Percentiles rank a stretch among this genome's conserved stretches.
Conservation (phyloP, 2,797 vertebrate genomes). For the Melanogrammus aeglefinus region DNA sequence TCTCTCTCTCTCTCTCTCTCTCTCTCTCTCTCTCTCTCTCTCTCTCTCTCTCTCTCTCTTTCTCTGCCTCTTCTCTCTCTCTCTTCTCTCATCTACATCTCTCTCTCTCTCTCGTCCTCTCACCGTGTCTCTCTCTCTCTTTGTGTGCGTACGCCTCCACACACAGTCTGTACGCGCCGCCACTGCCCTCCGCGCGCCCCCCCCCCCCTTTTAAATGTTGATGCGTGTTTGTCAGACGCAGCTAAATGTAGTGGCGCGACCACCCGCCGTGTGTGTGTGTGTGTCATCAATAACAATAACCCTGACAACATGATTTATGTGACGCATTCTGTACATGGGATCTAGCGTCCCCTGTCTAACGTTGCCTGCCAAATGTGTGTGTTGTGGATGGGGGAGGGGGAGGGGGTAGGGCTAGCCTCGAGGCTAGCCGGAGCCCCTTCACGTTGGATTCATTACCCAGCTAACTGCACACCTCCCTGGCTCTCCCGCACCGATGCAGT, state of each 20-base stretch:
- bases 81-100: too few species aligned
- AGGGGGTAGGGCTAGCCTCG: background rate
- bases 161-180: too few species aligned
- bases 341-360: slow-evolving; percentile 40
- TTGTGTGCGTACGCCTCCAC: too few species aligned
- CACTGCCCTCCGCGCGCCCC: background rate
- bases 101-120: too few species aligned
- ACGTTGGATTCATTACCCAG: slow-evolving; percentile 42
- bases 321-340: slow-evolving; percentile 54
- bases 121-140: too few species aligned
- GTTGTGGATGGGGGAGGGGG: background rate
- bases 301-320: slow-evolving; percentile 66
- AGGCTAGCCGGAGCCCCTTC: background rate
- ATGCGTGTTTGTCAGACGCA: slow-evolving; percentile 45
- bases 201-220: background rate
- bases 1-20: too few species aligned
- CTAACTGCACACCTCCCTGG: slow-evolving; percentile 27
- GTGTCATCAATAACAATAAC: slow-evolving; percentile 59
- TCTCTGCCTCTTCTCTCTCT: too few species aligned
- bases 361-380: slow-evolving; percentile 59
- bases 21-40: too few species aligned
- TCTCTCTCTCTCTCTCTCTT: too few species aligned
- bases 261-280: slow-evolving; percentile 31
- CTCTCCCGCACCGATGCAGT: too few species aligned
- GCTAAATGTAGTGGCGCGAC: slow-evolving; percentile 70